Evolutionary conservation across 2,113 vertebrate species (phyloP), one percentile per base, ranked within the genome.

Genomic region (Hippocampus guttulatus): DNA sequence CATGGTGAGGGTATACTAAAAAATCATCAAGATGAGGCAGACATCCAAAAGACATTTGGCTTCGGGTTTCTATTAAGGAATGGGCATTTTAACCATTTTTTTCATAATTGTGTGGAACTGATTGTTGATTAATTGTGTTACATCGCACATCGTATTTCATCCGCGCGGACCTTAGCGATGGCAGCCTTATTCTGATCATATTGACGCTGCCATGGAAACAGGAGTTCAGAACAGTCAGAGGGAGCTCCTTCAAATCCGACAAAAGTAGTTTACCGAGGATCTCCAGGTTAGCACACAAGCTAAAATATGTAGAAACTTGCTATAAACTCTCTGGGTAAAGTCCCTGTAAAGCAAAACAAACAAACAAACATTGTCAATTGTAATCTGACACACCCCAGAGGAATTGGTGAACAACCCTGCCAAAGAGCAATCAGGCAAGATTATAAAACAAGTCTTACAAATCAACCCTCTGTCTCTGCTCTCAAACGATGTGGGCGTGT

Each of bases 11-110:
- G 67, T 72, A 83, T 81, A 87, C 75, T 78, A 69, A 71, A 82
- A 88, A 85, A 82, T 78, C 40, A 82, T 82, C 30, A 78, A 77
- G 70, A 80, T 84, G 66, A 77, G 75, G 64, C 71, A 67, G 77
- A 65, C 60, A n/a, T 73, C 63, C 73, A 69, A 65, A 64, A 76
- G 63, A 43, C 66, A 52, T 55, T 63, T 41, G 21, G 18, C 30
- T 62, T 62, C 60, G 30, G 30, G 3, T 14, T 11, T 18, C 15
- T 20, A 38, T 38, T 38, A 11, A n/a, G 18, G 10, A 10, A 63
- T 11, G 38, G 62, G 4, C 20, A 12, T 41, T 64, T 64, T n/a
- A 23, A n/a, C 21, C 38, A 10, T 41, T 64, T 12, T 23, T 8
- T 64, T 41, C 20, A 64, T 27, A 61, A 61, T 8, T 61, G 58